Evolutionary conservation across 2,888 invertebrate species (phyloP).

Genomic region (Dioctria rufipes): DNA sequence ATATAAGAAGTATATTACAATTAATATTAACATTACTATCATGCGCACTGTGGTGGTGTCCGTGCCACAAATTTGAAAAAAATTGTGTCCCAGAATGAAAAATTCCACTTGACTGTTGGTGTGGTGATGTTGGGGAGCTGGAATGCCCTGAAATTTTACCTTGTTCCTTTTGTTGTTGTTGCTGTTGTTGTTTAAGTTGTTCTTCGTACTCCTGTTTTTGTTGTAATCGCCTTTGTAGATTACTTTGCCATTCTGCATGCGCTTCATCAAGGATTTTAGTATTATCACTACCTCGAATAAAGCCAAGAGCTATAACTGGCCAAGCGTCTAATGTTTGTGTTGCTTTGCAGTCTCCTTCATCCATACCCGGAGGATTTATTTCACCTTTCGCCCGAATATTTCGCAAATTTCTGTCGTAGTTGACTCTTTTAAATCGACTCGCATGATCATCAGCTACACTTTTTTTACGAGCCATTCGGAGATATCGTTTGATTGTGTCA

Average conservation of each 20-base stretch:
- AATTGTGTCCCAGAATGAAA: constrained; percentile 76
- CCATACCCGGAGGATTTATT: constrained; percentile 83
- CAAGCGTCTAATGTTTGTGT: constrained; percentile 85
- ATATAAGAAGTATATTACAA: background rate
- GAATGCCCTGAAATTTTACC: constrained; percentile 63
- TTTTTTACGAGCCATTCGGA: constrained; percentile 90
- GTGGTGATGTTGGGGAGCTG: constrained; percentile 69
- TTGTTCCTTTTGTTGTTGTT: constrained; percentile 61
- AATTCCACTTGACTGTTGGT: constrained; percentile 67
- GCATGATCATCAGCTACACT: constrained; percentile 83
- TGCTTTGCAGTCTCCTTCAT: constrained; percentile 83
- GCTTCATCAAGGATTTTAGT: constrained; percentile 63
- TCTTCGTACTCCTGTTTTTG: constrained; percentile 64
- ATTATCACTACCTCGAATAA: constrained; percentile 69
- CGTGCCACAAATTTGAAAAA: constrained; percentile 77
- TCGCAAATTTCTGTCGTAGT: constrained; percentile 87
- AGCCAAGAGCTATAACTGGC: constrained; percentile 75
- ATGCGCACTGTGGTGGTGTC: constrained; percentile 65
- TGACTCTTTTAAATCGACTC: constrained; percentile 88
- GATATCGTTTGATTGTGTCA: constrained; percentile 88
- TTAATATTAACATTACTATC: constrained; percentile 42
- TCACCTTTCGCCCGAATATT: constrained; percentile 86
- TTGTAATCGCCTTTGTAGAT: constrained; percentile 64
- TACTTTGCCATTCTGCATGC: constrained; percentile 65
- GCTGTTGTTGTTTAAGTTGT: constrained; percentile 58